Conservation (phyloP, 1,140 invertebrate genomes). For the Lycorma delicatula region DNA sequence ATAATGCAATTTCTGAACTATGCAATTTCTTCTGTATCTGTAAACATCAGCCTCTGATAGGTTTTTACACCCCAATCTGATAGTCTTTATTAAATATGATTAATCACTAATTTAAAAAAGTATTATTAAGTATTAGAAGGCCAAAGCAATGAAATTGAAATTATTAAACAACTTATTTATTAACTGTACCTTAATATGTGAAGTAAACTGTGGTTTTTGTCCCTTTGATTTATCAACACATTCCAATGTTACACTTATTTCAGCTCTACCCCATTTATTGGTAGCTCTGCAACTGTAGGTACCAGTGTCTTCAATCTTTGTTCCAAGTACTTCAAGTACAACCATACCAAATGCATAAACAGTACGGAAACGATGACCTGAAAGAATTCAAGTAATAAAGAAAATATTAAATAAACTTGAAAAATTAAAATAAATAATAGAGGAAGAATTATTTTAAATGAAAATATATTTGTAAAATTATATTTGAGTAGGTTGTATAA, state of each 20-base stretch:
- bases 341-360: conserved; percentile 93
- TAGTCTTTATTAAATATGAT: too few relatives aligned
- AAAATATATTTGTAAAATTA: neutral
- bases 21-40: too few relatives aligned
- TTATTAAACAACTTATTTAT: too few relatives aligned
- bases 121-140: too few relatives aligned
- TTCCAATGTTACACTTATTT: conserved; percentile 73
- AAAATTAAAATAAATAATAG: neutral
- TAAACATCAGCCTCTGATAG: too few relatives aligned
- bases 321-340: conserved; percentile 85
- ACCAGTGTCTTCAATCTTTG: conserved; percentile 80
- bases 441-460: neutral
- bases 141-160: too few relatives aligned
- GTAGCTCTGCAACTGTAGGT: conserved; percentile 78
- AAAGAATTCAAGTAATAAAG: neutral
- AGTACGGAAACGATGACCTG: conserved; percentile 69
- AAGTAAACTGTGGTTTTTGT: conserved; percentile 79
- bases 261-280: conserved; percentile 79
- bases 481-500: neutral
- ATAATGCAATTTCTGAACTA: too few relatives aligned
- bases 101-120: too few relatives aligned
- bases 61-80: too few relatives aligned
- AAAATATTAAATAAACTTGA: neutral
- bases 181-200: conserved; percentile 60
- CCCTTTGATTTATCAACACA: conserved; percentile 77